A percentile compares a stretch with the other conserved stretches of the same genome.
Conservation (phyloP, 2,797 vertebrate species). For the Nannoperca obscura region DNA sequence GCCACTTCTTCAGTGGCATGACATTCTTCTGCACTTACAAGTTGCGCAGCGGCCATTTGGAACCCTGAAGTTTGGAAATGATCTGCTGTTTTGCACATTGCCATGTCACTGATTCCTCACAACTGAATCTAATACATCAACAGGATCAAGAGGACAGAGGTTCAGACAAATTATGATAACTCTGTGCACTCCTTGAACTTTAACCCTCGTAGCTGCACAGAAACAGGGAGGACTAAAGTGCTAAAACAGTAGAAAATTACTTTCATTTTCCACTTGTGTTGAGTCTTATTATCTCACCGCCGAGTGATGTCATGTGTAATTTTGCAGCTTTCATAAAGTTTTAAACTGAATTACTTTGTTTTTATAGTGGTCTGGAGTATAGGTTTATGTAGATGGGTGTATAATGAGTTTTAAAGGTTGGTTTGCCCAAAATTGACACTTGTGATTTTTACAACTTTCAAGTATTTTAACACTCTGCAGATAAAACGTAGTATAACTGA, state of each 20-base stretch:
- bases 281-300: constrained; percentile 65
- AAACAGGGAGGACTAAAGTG: constrained; percentile 53
- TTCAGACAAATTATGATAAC: constrained; percentile 46
- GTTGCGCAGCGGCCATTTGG: neutral
- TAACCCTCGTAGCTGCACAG: constrained; percentile 42
- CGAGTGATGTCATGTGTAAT: constrained; percentile 77
- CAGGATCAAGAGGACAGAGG: neutral
- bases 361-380: constrained; percentile 49
- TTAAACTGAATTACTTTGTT: constrained; percentile 40
- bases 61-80: neutral
- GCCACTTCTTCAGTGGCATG: too few species aligned
- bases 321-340: constrained; percentile 58
- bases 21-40: neutral
- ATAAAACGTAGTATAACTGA: constrained; percentile 30
- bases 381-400: constrained; percentile 56
- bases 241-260: constrained; percentile 60
- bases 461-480: constrained; percentile 61
- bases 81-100: neutral
- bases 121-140: neutral
- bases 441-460: constrained; percentile 61
- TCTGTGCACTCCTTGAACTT: constrained; percentile 19
- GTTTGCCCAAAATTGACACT: constrained; percentile 48
- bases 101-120: neutral
- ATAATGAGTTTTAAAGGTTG: constrained; percentile 67
- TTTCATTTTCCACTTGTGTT: constrained; percentile 72